phyloP scores from a whole-genome alignment of 2,797 vertebrate genomes.

The Cyprinodon diabolis region DNA sequence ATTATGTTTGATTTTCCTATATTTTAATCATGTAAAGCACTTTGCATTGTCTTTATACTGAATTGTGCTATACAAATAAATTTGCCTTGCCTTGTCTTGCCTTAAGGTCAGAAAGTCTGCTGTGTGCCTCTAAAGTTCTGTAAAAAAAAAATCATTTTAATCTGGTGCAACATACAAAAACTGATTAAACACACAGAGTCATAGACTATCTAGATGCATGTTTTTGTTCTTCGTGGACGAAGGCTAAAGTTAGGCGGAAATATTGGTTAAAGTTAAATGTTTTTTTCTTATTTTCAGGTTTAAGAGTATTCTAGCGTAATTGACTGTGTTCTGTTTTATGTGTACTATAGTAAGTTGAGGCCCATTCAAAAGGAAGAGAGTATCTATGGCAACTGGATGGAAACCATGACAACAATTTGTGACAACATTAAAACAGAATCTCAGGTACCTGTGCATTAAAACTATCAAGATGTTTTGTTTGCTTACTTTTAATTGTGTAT shows the following conservation, averaged over 20 bases:
- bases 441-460: slow-evolving; percentile 34
- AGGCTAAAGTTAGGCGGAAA: neutral
- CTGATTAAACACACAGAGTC: neutral
- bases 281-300: neutral
- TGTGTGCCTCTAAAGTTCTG: neutral
- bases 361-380: slow-evolving; percentile 70
- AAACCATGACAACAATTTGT: slow-evolving; percentile 78
- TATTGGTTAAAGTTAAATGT: neutral
- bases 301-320: slow-evolving; percentile 9
- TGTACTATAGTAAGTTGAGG: slow-evolving; percentile 58
- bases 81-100: too few relatives aligned
- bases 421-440: slow-evolving; percentile 66
- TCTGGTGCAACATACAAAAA: too few relatives aligned
- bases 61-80: too few relatives aligned
- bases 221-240: neutral
- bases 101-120: too few relatives aligned
- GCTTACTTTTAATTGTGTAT: neutral
- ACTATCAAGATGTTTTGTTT: neutral
- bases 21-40: too few relatives aligned
- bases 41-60: too few relatives aligned
- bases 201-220: neutral
- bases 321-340: slow-evolving; percentile 10
- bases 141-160: too few relatives aligned
- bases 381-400: slow-evolving; percentile 82
- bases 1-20: too few relatives aligned